These are phyloP conservation scores for Archocentrus centrarchus DNA, from an alignment of 2,113 vertebrate species.

Conservation along the genomic window DNA sequence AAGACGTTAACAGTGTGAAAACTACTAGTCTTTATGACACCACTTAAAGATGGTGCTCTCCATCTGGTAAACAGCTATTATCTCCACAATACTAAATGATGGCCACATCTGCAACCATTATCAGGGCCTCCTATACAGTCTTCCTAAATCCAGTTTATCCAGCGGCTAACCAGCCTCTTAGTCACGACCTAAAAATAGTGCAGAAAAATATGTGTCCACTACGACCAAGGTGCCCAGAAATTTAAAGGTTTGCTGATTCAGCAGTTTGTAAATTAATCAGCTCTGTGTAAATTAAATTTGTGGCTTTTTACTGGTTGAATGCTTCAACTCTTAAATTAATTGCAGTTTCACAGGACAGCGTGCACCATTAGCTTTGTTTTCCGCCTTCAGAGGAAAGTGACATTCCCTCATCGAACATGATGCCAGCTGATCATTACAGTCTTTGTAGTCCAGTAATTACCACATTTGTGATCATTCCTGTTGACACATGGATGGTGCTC, in stretches of 20 bases:
- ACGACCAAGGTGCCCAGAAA: constrained; percentile 17
- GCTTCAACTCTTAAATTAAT: neutral
- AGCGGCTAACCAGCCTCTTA: constrained; percentile 48
- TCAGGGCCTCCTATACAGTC: constrained; percentile 55
- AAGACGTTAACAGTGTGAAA: constrained; percentile 62
- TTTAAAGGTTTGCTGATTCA: constrained; percentile 34
- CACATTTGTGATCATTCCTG: constrained; percentile 57
- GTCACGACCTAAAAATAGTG: constrained; percentile 66
- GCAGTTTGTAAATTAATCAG: constrained; percentile 30
- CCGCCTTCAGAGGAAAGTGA: constrained; percentile 43
- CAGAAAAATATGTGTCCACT: constrained; percentile 54
- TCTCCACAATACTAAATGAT: constrained; percentile 63
- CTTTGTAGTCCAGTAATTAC: constrained; percentile 68
- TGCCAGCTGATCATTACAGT: constrained; percentile 66
- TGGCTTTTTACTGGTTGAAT: neutral
- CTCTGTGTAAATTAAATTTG: neutral
- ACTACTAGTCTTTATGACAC: constrained; percentile 65
- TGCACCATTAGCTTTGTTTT: constrained; percentile 44
- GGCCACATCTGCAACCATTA: constrained; percentile 47
- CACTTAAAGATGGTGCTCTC: constrained; percentile 50
- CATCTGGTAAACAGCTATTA: constrained; percentile 78
- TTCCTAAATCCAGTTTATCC: constrained; percentile 65
- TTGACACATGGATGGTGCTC: constrained; percentile 61
- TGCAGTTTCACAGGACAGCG: neutral
- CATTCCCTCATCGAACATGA: constrained; percentile 37